phyloP scores from a whole-genome alignment of 2,797 vertebrate species.

The Sparus aurata region DNA sequence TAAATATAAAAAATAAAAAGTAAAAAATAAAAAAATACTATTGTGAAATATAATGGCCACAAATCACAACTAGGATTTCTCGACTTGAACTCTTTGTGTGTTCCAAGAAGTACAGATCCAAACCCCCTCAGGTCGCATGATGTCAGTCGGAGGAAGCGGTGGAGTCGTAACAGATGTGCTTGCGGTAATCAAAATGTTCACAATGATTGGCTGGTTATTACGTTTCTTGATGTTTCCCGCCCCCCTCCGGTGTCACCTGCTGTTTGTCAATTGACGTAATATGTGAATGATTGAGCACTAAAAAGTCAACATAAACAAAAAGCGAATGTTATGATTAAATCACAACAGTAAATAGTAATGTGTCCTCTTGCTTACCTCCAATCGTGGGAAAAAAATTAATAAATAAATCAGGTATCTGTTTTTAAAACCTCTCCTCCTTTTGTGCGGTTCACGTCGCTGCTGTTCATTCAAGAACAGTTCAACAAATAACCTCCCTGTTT shows the following conservation, averaged over 20 bases:
- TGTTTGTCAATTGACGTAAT: slow-evolving; percentile 30
- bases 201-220: slow-evolving; percentile 57
- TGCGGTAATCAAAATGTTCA: slow-evolving; percentile 41
- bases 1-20: slow-evolving; percentile 85
- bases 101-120: slow-evolving; percentile 50
- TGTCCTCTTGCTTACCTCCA: slow-evolving; percentile 15
- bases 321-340: neutral
- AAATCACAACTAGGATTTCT: slow-evolving; percentile 73
- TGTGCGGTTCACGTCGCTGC: slow-evolving; percentile 32
- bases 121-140: slow-evolving; percentile 41
- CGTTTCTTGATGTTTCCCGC: neutral
- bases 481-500: slow-evolving; percentile 8
- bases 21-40: slow-evolving; percentile 84
- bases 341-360: slow-evolving; percentile 4
- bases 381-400: slow-evolving; percentile 13
- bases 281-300: slow-evolving; percentile 1
- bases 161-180: slow-evolving; percentile 26
- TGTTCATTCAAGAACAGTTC: slow-evolving; percentile 39
- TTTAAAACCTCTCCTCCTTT: slow-evolving; percentile 5
- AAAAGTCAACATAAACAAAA: slow-evolving; percentile 29
- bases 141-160: slow-evolving; percentile 51
- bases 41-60: slow-evolving; percentile 84
- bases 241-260: slow-evolving; percentile 1
- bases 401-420: neutral
- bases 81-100: slow-evolving; percentile 58